These are phyloP conservation scores for Diacarnus erythraeanus DNA, from an alignment of 37 sponge, comb jelly and placozoan genomes.

Conservation along the genomic window DNA sequence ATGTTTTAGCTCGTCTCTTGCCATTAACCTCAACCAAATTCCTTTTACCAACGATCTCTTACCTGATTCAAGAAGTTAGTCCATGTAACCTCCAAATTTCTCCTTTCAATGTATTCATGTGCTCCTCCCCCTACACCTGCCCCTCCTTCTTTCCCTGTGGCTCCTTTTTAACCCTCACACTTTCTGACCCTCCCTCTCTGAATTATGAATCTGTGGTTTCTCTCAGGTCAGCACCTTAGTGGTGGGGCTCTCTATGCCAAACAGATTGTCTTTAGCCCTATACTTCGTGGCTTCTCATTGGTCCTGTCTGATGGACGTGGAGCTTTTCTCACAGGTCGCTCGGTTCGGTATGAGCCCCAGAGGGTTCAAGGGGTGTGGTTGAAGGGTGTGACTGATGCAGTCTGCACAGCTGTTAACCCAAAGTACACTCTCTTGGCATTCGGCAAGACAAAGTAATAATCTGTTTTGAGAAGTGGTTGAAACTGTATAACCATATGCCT, in stretches of 20 bases:
- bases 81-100: too few species aligned
- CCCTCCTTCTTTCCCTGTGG: too few species aligned
- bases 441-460: conserved; percentile 51
- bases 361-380: conserved; percentile 72
- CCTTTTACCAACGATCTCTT: conserved; percentile 59
- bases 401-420: conserved; percentile 50
- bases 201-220: too few species aligned
- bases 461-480: not conserved
- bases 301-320: conserved; percentile 61
- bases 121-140: too few species aligned
- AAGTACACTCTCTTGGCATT: conserved; percentile 58
- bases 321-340: conserved; percentile 43
- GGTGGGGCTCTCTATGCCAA: conserved; percentile 8
- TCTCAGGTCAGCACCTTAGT: conserved; percentile 16
- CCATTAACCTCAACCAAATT: conserved; percentile 34
- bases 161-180: not conserved
- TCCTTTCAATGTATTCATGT: too few species aligned
- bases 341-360: conserved; percentile 33
- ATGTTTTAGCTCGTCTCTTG: conserved; percentile 23
- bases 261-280: conserved; percentile 20
- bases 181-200: not conserved
- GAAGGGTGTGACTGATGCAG: conserved; percentile 45
- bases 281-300: conserved; percentile 55
- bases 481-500: not conserved
- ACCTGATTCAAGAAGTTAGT: conserved; percentile 55